A percentile compares a stretch with the other conserved stretches of the same genome.
These are phyloP conservation scores for Catharus fuscescens DNA, from an alignment of 2,113 vertebrate species.

Conservation along the genomic window DNA sequence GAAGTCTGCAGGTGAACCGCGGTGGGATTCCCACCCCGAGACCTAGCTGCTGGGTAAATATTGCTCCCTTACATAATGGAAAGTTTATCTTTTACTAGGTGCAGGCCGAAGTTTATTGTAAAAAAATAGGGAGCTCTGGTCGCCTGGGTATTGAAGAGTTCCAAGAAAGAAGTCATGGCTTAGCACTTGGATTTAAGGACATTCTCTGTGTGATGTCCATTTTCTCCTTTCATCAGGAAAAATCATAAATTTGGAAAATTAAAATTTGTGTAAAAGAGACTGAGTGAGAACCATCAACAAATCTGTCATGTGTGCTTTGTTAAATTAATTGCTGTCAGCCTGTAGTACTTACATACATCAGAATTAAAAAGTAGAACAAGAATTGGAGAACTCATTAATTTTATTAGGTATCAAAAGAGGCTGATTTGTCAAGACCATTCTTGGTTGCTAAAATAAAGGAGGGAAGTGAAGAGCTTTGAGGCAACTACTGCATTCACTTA, in stretches of 20 bases:
- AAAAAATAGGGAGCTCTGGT: neutral
- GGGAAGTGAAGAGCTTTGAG: neutral
- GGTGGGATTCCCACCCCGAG: neutral
- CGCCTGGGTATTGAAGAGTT: too few species aligned
- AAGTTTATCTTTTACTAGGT: neutral
- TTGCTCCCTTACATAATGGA: neutral
- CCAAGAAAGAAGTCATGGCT: neutral
- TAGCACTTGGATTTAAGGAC: neutral
- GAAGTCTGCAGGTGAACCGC: neutral
- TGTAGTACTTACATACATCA: neutral
- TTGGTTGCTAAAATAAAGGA: neutral
- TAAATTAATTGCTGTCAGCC: neutral
- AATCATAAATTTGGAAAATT: neutral
- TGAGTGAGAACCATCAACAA: neutral
- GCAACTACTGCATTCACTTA: neutral
- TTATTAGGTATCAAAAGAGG: neutral
- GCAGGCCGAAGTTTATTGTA: neutral
- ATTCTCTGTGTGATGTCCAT: rapidly evolving
- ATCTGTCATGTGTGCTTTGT: neutral
- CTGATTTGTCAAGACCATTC: neutral
- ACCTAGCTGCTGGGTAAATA: too few species aligned
- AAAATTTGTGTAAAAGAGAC: neutral
- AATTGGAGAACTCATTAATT: neutral
- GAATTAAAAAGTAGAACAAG: neutral
- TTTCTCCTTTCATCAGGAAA: neutral